Conservation (phyloP, 37 sponge, comb jelly and placozoan genomes). For the Haliclona indistincta region DNA sequence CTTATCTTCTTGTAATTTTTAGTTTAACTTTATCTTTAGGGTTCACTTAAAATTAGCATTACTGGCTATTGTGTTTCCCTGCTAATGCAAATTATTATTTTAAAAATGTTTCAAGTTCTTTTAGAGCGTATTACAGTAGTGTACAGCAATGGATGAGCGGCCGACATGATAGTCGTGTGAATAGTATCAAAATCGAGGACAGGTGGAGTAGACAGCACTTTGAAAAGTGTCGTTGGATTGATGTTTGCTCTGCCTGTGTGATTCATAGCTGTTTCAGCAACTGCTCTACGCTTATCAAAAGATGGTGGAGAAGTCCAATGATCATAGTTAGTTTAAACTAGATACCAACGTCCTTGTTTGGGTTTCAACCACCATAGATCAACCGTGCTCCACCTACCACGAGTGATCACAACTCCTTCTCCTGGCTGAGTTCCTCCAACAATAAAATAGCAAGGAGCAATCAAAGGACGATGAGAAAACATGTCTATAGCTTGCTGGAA, state of each 20-base stretch:
- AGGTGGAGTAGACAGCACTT: too few relatives aligned
- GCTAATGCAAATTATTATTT: too few relatives aligned
- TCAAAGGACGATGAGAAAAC: constrained; percentile 59
- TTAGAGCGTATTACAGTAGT: too few relatives aligned
- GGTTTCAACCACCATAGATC: constrained; percentile 65
- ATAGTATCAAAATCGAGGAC: too few relatives aligned
- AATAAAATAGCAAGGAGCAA: constrained; percentile 87
- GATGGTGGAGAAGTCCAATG: constrained; percentile 86
- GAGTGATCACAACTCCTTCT: constrained; percentile 88
- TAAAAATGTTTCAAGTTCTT: too few relatives aligned
- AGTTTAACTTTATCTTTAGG: too few relatives aligned
- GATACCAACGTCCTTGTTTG: constrained; percentile 63
- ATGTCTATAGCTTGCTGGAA: constrained; percentile 51
- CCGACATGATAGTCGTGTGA: too few relatives aligned
- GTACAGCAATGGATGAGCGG: too few relatives aligned
- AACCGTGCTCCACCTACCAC: constrained; percentile 49
- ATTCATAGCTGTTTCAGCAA: constrained; percentile 73
- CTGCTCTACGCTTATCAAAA: constrained; percentile 80
- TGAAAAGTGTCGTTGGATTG: too few relatives aligned
- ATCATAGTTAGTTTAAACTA: constrained; percentile 94
- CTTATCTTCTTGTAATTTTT: too few relatives aligned
- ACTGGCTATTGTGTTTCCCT: too few relatives aligned
- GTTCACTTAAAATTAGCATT: too few relatives aligned
- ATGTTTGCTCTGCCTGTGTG: constrained; percentile 55
- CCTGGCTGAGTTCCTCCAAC: constrained; percentile 67